Base-by-base conservation (phyloP, 2,888 invertebrate species). In the Phortica magna region DNA sequence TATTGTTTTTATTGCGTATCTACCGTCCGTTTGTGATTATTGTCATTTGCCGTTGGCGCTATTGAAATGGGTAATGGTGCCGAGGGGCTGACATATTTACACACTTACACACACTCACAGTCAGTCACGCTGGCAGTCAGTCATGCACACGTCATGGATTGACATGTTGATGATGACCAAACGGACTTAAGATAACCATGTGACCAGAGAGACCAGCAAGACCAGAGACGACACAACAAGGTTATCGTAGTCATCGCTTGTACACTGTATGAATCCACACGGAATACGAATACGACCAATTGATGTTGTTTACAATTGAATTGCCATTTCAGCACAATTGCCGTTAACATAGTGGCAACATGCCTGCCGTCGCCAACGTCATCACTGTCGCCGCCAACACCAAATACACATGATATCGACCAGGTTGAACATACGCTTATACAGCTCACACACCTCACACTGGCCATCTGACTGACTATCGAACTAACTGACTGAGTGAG, bases 241-340 rank as follows among this genome's bases (percentile, higher is more conserved):
- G 31, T 31, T 31, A 31, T 31, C 31, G 31, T 4, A 31, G 31
- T 31, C 31, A 31, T 31, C 31, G 2, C 31, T 31, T 31, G 31
- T 31, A 31, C 31, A 4, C 31, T 31, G 31, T 31, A 31, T 31
- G 31, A 31, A 31, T 31, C 31, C 31, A 31, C 31, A 31, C 82
- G 81, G 31, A 31, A 31, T 31, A 31, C 31, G 31, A 31, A 31
- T 31, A 82, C 79, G 81, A 84, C 88, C 82, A 86, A 86, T 80
- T 84, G 83, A 80, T 82, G 80, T 81, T 84, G 85, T 86, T 85
- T 86, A 87, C 87, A 86, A 84, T 82, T 74, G 78, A 85, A 81
- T 84, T 83, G 88, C 80, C 80, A 79, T 77, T 74, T 86, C 88
- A 84, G 85, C 88, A 82, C 76, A 80, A 80, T 80, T 82, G 79